phyloP scores from a whole-genome alignment of 2,113 vertebrate genomes.

The Cynoglossus semilaevis region DNA sequence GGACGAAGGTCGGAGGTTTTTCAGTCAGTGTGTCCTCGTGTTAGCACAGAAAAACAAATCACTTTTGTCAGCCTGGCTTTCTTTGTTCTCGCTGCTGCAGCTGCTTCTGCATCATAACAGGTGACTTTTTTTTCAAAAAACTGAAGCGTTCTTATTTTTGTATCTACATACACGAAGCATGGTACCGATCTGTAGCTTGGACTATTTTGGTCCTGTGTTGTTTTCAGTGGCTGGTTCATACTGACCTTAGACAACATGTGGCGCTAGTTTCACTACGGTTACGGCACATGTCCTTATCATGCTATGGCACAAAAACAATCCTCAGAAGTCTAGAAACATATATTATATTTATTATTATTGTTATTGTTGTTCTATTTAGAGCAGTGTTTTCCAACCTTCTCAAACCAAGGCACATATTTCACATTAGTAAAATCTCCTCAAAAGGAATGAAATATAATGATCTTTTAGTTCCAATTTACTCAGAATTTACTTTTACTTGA shows the following conservation, averaged over 20 bases:
- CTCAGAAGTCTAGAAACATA: too few relatives aligned
- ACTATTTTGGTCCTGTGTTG: constrained; percentile 58
- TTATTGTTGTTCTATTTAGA: neutral
- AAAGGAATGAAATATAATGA: too few relatives aligned
- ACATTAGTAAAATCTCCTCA: too few relatives aligned
- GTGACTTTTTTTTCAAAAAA: constrained; percentile 28
- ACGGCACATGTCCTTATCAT: constrained; percentile 19
- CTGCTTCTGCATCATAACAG: constrained; percentile 39
- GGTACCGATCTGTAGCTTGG: constrained; percentile 31
- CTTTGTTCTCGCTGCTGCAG: constrained; percentile 30
- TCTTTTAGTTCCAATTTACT: too few relatives aligned
- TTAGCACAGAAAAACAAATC: constrained; percentile 26
- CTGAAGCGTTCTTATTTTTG: constrained; percentile 38
- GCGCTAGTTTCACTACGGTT: constrained; percentile 39
- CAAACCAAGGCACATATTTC: too few relatives aligned
- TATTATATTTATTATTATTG: too few relatives aligned
- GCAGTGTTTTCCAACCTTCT: too few relatives aligned
- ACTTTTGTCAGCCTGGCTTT: constrained; percentile 10
- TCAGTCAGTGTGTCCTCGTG: constrained; percentile 20
- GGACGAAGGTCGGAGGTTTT: constrained; percentile 20
- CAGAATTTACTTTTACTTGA: too few relatives aligned
- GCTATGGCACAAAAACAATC: constrained; percentile 14
- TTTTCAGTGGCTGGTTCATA: constrained; percentile 38
- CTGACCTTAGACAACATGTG: constrained; percentile 28
- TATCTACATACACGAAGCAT: constrained; percentile 42